Evolutionary conservation across 2,888 invertebrate genomes (phyloP).

Genomic region (Anticlea derivata): DNA sequence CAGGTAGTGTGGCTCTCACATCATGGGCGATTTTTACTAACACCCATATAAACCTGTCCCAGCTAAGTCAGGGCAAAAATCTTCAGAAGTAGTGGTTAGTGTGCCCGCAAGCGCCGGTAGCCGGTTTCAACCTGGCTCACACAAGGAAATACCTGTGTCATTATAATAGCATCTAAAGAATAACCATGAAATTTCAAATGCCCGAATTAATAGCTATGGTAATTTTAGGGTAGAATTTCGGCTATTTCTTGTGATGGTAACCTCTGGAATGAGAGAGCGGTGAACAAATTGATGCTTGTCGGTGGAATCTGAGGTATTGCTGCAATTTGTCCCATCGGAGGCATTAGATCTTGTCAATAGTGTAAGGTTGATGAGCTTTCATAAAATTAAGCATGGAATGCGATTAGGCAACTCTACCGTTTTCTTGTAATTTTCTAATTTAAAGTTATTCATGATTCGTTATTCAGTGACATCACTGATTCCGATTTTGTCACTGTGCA

Average conservation of each 20-base stretch:
- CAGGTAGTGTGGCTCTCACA: too few species aligned
- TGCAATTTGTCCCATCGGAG: constrained; percentile 13
- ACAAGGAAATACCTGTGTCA: background rate
- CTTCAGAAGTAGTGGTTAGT: too few species aligned
- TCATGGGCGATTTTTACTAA: too few species aligned
- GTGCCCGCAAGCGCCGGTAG: background rate
- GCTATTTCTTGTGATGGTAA: constrained; percentile 10
- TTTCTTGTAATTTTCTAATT: background rate
- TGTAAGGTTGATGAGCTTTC: background rate
- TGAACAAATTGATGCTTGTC: constrained; percentile 13
- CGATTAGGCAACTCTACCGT: background rate
- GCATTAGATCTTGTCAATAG: constrained; percentile 1
- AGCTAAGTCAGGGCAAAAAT: too few species aligned
- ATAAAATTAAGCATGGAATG: constrained; percentile 8
- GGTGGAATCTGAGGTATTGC: constrained; percentile 6
- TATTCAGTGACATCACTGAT: too few species aligned
- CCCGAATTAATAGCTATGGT: constrained; percentile 20
- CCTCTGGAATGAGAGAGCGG: constrained; percentile 5
- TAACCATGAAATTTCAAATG: constrained; percentile 14
- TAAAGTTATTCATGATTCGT: background rate
- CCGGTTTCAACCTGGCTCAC: background rate
- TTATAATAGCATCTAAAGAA: constrained; percentile 9
- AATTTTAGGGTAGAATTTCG: constrained; percentile 17
- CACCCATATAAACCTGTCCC: too few species aligned
- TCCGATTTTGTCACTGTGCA: too few species aligned